These are phyloP conservation scores for Nyctereutes procyonoides DNA, from an alignment of 2,113 vertebrate genomes.

Conservation along the genomic window DNA sequence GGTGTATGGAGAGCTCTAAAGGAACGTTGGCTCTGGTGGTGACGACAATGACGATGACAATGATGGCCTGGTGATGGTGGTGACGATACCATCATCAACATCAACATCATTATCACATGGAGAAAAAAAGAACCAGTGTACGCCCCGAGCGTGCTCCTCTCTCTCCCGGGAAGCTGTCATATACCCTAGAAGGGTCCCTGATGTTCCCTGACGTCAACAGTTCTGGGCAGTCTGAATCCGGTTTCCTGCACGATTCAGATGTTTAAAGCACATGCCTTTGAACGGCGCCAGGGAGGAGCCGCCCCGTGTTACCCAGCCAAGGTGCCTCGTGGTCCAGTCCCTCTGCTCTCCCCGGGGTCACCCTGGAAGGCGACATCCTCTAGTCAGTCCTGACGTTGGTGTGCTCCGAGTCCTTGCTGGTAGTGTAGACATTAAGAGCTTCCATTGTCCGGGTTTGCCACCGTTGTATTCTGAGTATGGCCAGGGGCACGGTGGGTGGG, in stretches of 20 bases:
- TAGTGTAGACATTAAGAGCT: not conserved
- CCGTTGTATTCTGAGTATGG: too few relatives aligned
- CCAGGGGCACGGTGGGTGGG: too few relatives aligned
- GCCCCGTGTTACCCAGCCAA: not conserved
- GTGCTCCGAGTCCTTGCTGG: not conserved
- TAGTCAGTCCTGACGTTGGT: not conserved
- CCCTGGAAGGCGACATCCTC: not conserved
- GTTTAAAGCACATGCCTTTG: not conserved
- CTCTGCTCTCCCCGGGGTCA: rapidly evolving
- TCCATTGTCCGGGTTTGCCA: not conserved
- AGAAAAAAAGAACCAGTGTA: not conserved
- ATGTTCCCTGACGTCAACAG: not conserved
- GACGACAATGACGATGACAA: not conserved
- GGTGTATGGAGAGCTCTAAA: not conserved
- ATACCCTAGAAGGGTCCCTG: not conserved
- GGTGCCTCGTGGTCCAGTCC: not conserved
- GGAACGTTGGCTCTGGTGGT: not conserved
- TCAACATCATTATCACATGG: not conserved
- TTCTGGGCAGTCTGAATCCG: too few relatives aligned
- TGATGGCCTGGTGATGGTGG: not conserved
- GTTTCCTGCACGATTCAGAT: rapidly evolving
- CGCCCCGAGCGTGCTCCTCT: rapidly evolving
- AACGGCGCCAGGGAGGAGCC: not conserved
- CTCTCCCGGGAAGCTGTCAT: not conserved
- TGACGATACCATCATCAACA: not conserved